phyloP scores from a whole-genome alignment of 2,888 invertebrate genomes.

The Drosophila borborema region DNA sequence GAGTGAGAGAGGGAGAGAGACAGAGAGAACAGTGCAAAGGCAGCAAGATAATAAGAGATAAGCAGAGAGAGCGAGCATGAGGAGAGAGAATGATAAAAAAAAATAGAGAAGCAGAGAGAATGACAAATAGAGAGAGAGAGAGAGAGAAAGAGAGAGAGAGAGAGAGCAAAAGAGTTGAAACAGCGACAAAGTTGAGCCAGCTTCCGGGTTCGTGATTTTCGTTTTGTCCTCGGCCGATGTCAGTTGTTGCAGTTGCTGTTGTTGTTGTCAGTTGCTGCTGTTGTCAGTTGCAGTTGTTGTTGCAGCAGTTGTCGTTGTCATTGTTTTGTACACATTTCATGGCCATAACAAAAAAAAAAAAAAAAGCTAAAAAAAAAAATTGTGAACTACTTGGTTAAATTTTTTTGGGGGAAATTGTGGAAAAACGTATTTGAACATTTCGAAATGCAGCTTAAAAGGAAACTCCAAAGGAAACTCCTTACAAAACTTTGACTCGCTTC shows the following conservation, averaged over 20 bases:
- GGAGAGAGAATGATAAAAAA: no score
- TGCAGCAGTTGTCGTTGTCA: slow-evolving; percentile 68
- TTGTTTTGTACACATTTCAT: slow-evolving; percentile 75
- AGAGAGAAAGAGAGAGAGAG: slow-evolving; percentile 5
- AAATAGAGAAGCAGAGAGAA: no score
- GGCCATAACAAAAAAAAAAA: slow-evolving; percentile 58
- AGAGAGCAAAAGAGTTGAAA: not conserved
- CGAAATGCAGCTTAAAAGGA: slow-evolving; percentile 46
- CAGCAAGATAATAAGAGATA: slow-evolving; percentile 3
- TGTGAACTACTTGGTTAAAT: slow-evolving; percentile 33
- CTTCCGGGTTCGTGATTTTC: slow-evolving; percentile 85
- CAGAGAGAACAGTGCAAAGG: not conserved
- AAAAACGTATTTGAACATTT: slow-evolving; percentile 32
- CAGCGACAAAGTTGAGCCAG: slow-evolving; percentile 44
- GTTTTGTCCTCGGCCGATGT: slow-evolving; percentile 64
- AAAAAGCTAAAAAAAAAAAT: slow-evolving; percentile 27
- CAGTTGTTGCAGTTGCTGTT: slow-evolving; percentile 31
- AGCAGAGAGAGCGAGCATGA: not conserved
- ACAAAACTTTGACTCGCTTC: slow-evolving; percentile 1
- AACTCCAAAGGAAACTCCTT: slow-evolving; percentile 30
- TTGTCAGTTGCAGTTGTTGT: slow-evolving; percentile 41
- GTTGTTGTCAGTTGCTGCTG: slow-evolving; percentile 35
- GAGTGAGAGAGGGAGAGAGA: not conserved
- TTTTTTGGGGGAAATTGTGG: slow-evolving; percentile 23
- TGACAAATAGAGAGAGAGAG: slow-evolving; percentile 7